Evolutionary conservation across 2,113 vertebrate genomes (phyloP), one percentile per base, ranked within the genome.

Genomic region (Pluvianellus socialis): DNA sequence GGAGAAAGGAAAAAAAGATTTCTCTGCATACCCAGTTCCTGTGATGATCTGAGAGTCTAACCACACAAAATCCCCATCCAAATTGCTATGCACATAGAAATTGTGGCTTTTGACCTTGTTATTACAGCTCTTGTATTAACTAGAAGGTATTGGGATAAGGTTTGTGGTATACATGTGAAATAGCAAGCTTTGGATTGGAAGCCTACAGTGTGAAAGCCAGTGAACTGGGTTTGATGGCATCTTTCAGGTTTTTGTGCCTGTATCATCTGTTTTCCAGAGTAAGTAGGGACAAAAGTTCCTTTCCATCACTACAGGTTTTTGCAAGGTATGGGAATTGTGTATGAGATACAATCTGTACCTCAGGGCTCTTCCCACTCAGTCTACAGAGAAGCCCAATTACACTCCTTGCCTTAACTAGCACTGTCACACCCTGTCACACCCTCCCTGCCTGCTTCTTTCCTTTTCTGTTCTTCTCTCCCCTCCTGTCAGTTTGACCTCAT

Each of bases 321-420:
- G 87, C 92, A 74, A 92, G 58, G 49, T 91, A 55, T 93, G 94
- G 71, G 91, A 97, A 59, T 53, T 73, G 74, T 26, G 47, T 15
- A 0, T 3, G 58, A 73, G 95, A 97, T 97, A 94, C 66, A 35
- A 92, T 97, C 96, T 86, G 67, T 83, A 59, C 96, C 93, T 88
- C 55, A 5, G 94, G 93, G 75, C 67, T 92, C 91, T 88, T 88
- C 95, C 87, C 87, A 96, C 91, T 91, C 91, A 55, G 74, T 90
- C 92, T 88, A 24, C 73, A 38, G 53, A 86, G 94, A n/a, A 96
- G 45, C 89, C 59, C 87, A 90, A 67, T 95, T 95, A 94, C 11
- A 3, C 73, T 86, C 35, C 50, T 56, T 12, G 77, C 73, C 82
- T 56, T 94, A 91, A 92, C 20, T 40, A 92, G 80, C 30, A 2